Evolutionary conservation across 2,888 invertebrate species (phyloP).

Genomic region (Ichneumon xanthorius): DNA sequence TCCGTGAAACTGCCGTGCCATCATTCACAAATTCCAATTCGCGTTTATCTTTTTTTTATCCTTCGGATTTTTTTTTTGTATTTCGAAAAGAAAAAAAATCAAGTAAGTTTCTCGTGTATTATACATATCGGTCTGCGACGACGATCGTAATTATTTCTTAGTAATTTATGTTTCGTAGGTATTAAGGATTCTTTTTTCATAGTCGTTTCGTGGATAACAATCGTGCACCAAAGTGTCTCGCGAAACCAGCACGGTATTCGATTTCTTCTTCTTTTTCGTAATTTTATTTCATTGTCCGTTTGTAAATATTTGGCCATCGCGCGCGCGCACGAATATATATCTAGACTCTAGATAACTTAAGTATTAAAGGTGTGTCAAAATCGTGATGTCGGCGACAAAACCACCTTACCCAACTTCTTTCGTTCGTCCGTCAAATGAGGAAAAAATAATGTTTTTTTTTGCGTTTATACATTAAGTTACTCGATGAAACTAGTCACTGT

Average conservation of each 20-base stretch:
- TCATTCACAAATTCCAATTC: conserved; percentile 69
- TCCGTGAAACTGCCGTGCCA: conserved; percentile 84
- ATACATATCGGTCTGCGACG: conserved; percentile 56
- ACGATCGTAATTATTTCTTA: conserved; percentile 61
- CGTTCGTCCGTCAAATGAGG: conserved; percentile 52
- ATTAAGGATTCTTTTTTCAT: conserved; percentile 57
- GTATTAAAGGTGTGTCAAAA: conserved; percentile 50
- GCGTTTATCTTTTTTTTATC: conserved; percentile 47
- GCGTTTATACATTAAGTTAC: conserved; percentile 69
- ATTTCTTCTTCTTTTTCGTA: conserved; percentile 63
- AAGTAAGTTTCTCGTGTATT: conserved; percentile 51
- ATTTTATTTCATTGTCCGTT: conserved; percentile 43
- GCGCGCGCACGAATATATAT: conserved; percentile 36
- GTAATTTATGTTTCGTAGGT: conserved; percentile 68
- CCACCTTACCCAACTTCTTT: conserved; percentile 40
- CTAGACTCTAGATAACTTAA: conserved; percentile 51
- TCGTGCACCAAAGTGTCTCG: conserved; percentile 78
- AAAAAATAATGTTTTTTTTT: conserved; percentile 50
- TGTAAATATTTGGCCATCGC: conserved; percentile 56
- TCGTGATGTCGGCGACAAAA: conserved; percentile 31
- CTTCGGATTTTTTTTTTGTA: conserved; percentile 52
- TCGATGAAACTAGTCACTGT: conserved; percentile 77
- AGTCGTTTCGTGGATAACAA: conserved; percentile 52
- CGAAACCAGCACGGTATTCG: conserved; percentile 63
- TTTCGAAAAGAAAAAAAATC: conserved; percentile 54